Conservation (phyloP, 2,797 vertebrate genomes). For the Borostomias antarcticus region DNA sequence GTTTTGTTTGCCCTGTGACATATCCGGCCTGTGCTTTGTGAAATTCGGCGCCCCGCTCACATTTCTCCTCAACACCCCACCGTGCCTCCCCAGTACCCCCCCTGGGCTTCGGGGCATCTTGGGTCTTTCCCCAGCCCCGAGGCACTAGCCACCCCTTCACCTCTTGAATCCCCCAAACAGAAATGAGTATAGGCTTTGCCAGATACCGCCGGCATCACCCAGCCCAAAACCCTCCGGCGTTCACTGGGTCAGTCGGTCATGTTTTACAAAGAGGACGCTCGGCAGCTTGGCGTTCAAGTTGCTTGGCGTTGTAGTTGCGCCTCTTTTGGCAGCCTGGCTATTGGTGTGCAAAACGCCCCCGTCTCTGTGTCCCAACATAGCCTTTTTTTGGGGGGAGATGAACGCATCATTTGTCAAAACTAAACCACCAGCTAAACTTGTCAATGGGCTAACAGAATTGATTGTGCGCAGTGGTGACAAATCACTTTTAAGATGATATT, state of each 20-base stretch:
- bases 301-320: background rate
- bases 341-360: background rate
- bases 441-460: background rate
- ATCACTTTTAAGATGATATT: background rate
- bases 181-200: background rate
- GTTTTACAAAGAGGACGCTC: too few species aligned
- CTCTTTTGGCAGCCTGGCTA: background rate
- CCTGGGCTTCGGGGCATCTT: background rate
- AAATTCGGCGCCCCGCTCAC: slow-evolving; percentile 6
- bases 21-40: slow-evolving; percentile 2
- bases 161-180: background rate
- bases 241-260: background rate
- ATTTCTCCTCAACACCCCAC: background rate
- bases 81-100: background rate
- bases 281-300: too few species aligned
- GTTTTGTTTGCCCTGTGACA: slow-evolving; percentile 4
- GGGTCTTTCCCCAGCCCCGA: too few species aligned
- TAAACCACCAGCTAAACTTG: background rate
- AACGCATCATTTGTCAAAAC: background rate
- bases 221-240: background rate
- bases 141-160: background rate
- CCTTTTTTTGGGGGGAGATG: background rate
- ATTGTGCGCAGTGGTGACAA: background rate
- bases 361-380: background rate
- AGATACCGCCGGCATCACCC: background rate